Evolutionary conservation across 2,888 invertebrate species (phyloP), one percentile per base, ranked within the genome.

Genomic region (Strigamia transsilvanica): DNA sequence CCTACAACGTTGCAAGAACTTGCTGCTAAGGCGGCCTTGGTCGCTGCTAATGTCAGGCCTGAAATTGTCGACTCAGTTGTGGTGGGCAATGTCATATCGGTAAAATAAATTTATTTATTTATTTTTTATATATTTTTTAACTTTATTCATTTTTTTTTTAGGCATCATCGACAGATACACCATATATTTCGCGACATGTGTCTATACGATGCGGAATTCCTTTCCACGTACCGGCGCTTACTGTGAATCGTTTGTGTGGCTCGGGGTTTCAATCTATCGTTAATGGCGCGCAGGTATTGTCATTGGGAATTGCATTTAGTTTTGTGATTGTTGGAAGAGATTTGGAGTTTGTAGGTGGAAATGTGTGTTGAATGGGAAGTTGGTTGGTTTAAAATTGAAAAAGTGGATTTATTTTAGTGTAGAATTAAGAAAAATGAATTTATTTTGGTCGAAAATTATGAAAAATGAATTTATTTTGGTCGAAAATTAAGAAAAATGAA

Each of bases 261-360:
- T 98, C 98, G 41, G 99, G 99, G 1, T 99, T 99, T 89, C 99
- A 99, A 88, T 92, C 99, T 0, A 90, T 99, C 84, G 92, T 98
- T 21, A 96, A 93, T 89, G 95, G 94, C 82, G 94, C 94, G 51
- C 97, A 97, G 91, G 95, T 94, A 89, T 87, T 21, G 21, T 1
- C 27, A 2, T 27, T 27, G 27, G 27, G 3, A 27, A 27, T 27
- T 27, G 27, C 27, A 27, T 27, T 27, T 27, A 3, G 3, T 27
- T 27, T 27, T 1, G 27, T 27, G 27, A 2, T 27, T 27, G 27
- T 27, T 27, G 27, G 3, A 1, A 27, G n/a, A 27, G 3, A 27
- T 27, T 27, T 27, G 27, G 3, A 27, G 27, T 27, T 27, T 27
- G 1, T 27, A 27, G 27, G 2, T 27, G 27, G 27, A 27, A 27